A percentile compares a stretch with the other conserved stretches of the same genome.
Evolutionary conservation across 2,888 invertebrate species (phyloP).

Genomic region (Blomia tropicalis): DNA sequence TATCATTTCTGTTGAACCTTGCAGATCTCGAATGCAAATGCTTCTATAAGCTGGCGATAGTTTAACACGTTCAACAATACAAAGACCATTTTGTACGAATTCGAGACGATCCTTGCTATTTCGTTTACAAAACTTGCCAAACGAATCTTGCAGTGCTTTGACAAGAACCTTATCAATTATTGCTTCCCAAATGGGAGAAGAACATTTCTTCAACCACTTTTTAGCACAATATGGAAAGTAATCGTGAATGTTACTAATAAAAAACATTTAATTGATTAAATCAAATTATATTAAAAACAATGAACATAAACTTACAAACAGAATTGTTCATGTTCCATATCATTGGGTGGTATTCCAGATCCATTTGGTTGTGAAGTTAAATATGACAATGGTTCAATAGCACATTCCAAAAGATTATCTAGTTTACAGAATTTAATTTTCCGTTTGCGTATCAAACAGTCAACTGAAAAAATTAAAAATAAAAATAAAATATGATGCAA

Average conservation of each 20-base stretch:
- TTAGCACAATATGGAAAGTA: neutral
- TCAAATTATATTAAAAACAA: neutral
- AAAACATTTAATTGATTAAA: neutral
- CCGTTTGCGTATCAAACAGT: too few species aligned
- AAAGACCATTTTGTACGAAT: neutral
- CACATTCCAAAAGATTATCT: neutral
- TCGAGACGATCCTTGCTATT: neutral
- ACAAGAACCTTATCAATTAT: neutral
- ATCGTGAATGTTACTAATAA: conserved; percentile 6
- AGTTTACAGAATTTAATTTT: conserved; percentile 8
- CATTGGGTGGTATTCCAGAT: neutral
- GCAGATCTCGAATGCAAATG: neutral
- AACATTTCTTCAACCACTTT: neutral
- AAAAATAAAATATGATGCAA: too few species aligned
- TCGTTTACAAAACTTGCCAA: neutral
- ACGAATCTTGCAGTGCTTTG: neutral
- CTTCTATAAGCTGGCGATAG: neutral
- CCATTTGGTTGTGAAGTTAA: conserved; percentile 1
- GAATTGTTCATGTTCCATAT: neutral
- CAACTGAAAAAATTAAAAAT: too few species aligned
- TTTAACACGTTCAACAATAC: neutral
- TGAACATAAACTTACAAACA: neutral
- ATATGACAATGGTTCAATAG: neutral
- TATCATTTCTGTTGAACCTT: neutral
- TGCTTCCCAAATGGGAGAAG: neutral